Conservation (phyloP, 2,888 invertebrate genomes). For the Scelioninae gen. 1 region DNA sequence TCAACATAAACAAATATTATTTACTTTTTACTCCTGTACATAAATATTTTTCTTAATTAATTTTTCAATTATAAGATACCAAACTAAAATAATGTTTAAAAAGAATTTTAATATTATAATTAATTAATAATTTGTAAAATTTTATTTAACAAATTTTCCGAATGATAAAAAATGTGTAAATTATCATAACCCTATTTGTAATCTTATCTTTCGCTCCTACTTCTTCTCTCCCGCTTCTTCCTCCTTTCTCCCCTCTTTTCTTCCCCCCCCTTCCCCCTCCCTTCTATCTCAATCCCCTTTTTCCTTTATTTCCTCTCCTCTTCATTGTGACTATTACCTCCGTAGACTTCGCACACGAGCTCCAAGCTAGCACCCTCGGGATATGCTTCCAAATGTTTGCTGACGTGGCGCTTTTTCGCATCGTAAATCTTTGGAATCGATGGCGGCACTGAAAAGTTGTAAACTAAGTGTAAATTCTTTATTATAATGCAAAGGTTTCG, state of each 20-base stretch:
- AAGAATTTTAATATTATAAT: too few species aligned
- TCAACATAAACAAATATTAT: too few species aligned
- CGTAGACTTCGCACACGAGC: constrained; percentile 93
- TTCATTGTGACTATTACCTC: constrained; percentile 87
- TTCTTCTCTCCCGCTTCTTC: constrained; percentile 57
- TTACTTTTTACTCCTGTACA: too few species aligned
- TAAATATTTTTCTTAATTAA: too few species aligned
- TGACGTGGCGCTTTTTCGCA: constrained; percentile 91
- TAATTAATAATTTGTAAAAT: too few species aligned
- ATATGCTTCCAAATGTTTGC: constrained; percentile 92
- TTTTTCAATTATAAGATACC: too few species aligned
- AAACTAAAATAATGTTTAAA: too few species aligned
- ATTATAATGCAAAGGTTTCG: constrained; percentile 43
- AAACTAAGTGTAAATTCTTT: constrained; percentile 71
- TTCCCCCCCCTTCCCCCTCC: too few species aligned
- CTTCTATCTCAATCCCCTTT: constrained; percentile 62
- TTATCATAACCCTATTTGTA: too few species aligned
- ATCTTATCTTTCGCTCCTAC: too few species aligned
- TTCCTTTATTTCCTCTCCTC: constrained; percentile 61
- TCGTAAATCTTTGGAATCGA: constrained; percentile 94
- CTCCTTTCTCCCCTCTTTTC: constrained; percentile 60
- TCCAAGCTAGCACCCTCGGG: constrained; percentile 94
- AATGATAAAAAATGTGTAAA: too few species aligned
- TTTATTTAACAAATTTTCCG: too few species aligned
- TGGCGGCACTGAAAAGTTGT: constrained; percentile 90